Evolutionary conservation across 2,113 vertebrate genomes (phyloP).

Genomic region (Rhinogobius similis): DNA sequence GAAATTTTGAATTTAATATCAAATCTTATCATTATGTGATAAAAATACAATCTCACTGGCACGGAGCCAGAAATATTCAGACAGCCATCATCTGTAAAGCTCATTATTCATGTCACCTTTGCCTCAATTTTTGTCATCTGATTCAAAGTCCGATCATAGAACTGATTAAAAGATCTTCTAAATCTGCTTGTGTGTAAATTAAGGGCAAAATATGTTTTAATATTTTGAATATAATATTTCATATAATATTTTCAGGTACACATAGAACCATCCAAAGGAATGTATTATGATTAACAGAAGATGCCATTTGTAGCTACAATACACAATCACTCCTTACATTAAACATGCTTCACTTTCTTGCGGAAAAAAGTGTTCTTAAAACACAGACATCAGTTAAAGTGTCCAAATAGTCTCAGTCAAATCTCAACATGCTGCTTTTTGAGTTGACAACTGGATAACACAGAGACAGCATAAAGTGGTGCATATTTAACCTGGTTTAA

Average conservation of each 20-base stretch:
- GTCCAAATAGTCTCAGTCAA: neutral
- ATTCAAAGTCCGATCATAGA: neutral
- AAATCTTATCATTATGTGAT: neutral
- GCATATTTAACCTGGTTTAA: neutral
- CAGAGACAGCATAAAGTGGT: neutral
- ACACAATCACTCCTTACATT: too few species aligned
- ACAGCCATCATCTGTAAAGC: neutral
- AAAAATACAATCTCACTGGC: too few species aligned
- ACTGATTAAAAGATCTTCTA: neutral
- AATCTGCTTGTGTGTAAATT: neutral
- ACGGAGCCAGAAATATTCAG: too few species aligned
- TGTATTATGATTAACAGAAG: too few species aligned
- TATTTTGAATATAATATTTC: too few species aligned
- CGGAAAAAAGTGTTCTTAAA: too few species aligned
- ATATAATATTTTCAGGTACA: too few species aligned
- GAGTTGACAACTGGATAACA: neutral
- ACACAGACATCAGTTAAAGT: neutral
- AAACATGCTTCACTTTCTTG: too few species aligned
- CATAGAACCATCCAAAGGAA: too few species aligned
- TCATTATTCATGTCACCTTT: neutral
- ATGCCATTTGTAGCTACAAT: too few species aligned
- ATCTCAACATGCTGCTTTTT: neutral
- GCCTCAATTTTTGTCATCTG: neutral
- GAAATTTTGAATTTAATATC: neutral
- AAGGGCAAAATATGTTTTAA: too few species aligned